Evolutionary conservation across 2,797 vertebrate species (phyloP).

Genomic region (Vespertilio murinus): DNA sequence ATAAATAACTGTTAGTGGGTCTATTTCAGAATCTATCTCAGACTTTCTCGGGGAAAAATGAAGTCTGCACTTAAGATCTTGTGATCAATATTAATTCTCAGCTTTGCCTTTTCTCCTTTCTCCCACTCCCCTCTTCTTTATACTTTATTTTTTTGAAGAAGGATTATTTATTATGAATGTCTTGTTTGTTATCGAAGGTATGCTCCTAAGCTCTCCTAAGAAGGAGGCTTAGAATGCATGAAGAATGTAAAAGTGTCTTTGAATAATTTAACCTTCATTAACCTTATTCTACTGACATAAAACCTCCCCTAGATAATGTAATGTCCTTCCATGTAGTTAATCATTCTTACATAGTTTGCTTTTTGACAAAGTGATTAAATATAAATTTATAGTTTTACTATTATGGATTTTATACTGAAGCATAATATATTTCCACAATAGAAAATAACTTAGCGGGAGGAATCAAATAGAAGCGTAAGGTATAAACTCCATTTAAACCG

Average conservation of each 20-base stretch:
- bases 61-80: neutral
- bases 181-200: constrained; percentile 75
- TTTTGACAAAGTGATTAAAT: constrained; percentile 48
- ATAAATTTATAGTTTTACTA: constrained; percentile 40
- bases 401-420: neutral
- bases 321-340: neutral
- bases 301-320: constrained; percentile 51
- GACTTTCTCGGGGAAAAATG: neutral
- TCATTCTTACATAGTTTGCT: constrained; percentile 55
- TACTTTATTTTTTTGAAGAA: neutral
- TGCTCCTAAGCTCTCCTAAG: constrained; percentile 80
- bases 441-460: constrained; percentile 1
- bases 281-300: constrained; percentile 78
- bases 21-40: neutral
- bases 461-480: neutral
- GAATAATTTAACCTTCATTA: constrained; percentile 82
- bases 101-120: neutral
- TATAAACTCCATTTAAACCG: neutral
- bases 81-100: constrained; percentile 2
- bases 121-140: neutral
- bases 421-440: constrained; percentile 25
- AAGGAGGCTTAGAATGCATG: constrained; percentile 76
- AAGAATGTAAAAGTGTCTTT: constrained; percentile 79
- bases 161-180: constrained; percentile 72
- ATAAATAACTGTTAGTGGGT: neutral